These are phyloP conservation scores for Nomada goodeniana DNA, from an alignment of 2,888 invertebrate genomes.

Conservation along the genomic window DNA sequence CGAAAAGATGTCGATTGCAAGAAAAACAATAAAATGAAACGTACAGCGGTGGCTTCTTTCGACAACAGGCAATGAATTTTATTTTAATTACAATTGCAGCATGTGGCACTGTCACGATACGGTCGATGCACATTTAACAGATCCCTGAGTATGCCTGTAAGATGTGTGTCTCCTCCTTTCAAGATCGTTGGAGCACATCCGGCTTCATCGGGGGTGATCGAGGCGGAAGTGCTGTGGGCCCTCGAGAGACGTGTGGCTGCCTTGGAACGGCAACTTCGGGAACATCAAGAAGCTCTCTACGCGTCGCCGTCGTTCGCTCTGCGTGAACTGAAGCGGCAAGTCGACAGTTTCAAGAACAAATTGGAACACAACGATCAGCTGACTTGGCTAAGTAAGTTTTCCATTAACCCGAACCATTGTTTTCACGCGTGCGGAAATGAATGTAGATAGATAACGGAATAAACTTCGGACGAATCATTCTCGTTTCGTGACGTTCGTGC, in stretches of 20 bases:
- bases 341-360: slow-evolving; percentile 87
- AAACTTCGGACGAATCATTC: too few species aligned
- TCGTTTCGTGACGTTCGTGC: neutral
- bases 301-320: slow-evolving; percentile 86
- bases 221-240: slow-evolving; percentile 85
- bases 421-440: neutral
- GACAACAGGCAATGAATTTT: neutral
- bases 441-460: neutral
- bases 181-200: slow-evolving; percentile 83
- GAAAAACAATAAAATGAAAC: neutral
- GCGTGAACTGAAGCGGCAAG: slow-evolving; percentile 86
- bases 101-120: neutral
- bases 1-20: neutral
- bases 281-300: slow-evolving; percentile 83
- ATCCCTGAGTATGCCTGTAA: neutral
- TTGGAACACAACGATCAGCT: slow-evolving; percentile 87
- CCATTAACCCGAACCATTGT: neutral
- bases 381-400: slow-evolving; percentile 87
- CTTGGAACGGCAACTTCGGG: slow-evolving; percentile 86
- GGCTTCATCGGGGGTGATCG: slow-evolving; percentile 82
- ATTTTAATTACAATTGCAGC: neutral
- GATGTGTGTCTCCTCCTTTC: slow-evolving; percentile 32
- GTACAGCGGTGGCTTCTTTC: neutral
- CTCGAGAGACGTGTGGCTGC: slow-evolving; percentile 86
- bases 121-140: neutral